Conservation (phyloP, 2,797 vertebrate species). For the Leptatherina wallacei region DNA sequence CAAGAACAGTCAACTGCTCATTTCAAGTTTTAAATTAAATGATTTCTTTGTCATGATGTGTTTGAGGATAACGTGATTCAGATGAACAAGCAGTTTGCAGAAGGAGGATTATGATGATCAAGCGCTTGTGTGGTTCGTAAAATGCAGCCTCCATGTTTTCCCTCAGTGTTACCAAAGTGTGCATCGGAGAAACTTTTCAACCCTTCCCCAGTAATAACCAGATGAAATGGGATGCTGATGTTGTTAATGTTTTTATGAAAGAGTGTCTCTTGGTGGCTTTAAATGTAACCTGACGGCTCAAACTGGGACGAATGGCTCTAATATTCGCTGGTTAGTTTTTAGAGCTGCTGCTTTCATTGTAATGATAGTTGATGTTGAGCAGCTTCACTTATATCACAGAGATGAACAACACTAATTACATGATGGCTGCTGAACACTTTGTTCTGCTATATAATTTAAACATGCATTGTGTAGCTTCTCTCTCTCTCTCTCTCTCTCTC, state of each 20-base stretch:
- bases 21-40: too few species aligned
- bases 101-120: neutral
- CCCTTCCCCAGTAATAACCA: constrained; percentile 1
- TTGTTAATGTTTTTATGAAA: constrained; percentile 3
- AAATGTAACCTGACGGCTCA: neutral
- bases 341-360: neutral
- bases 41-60: too few species aligned
- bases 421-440: neutral
- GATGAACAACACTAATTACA: neutral
- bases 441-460: neutral
- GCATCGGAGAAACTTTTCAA: neutral
- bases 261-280: constrained; percentile 6
- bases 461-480: neutral
- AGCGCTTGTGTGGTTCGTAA: neutral
- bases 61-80: too few species aligned
- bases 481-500: too few species aligned
- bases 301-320: constrained; percentile 1
- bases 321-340: constrained; percentile 1
- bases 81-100: too few species aligned
- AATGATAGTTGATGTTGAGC: neutral
- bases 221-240: constrained; percentile 5
- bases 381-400: neutral
- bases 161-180: too few species aligned
- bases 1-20: too few species aligned
- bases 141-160: neutral